phyloP scores from a whole-genome alignment of 2,113 vertebrate species.

The Chrysemys picta region DNA sequence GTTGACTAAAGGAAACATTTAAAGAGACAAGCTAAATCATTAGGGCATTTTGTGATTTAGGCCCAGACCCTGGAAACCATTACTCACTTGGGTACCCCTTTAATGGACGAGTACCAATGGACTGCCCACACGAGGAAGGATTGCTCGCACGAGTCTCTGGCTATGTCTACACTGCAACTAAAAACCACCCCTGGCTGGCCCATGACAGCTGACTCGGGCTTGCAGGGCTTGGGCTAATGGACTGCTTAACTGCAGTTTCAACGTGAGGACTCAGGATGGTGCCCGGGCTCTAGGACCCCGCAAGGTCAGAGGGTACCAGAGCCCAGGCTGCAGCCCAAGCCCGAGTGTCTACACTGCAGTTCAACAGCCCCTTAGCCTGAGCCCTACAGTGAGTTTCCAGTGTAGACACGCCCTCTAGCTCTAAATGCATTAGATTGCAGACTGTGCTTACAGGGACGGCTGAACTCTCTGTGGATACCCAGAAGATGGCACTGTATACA shows the following conservation, averaged over 20 bases:
- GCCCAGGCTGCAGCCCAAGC: neutral
- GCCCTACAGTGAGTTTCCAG: neutral
- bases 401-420: neutral
- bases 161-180: fast-evolving
- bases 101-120: neutral
- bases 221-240: neutral
- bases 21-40: neutral
- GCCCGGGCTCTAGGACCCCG: neutral
- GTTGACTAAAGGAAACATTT: fast-evolving
- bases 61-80: neutral
- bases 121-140: neutral
- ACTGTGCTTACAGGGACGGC: neutral
- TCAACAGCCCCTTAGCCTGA: neutral
- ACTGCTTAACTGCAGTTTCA: neutral
- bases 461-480: fast-evolving
- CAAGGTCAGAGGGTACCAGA: neutral
- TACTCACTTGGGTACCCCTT: neutral
- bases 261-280: neutral
- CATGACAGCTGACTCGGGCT: neutral
- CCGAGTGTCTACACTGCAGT: neutral
- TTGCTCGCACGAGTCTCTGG: neutral
- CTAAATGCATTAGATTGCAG: neutral
- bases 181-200: neutral
- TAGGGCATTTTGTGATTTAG: neutral
- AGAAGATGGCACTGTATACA: neutral